Conservation (phyloP, 2,888 invertebrate species). For the Polymixis lichenea region DNA sequence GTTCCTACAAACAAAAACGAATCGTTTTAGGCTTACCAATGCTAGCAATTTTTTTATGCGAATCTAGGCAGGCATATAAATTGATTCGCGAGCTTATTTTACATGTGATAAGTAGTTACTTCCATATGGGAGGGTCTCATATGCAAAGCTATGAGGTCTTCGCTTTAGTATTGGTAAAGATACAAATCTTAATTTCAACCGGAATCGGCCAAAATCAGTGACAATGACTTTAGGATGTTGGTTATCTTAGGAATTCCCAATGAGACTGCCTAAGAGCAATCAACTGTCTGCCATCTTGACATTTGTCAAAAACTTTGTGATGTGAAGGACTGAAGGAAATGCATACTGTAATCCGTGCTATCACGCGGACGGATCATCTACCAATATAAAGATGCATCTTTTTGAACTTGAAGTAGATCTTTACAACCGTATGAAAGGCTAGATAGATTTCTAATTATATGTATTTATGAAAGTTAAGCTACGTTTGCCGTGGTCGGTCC, state of each 20-base stretch:
- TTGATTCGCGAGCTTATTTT: too few relatives aligned
- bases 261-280: neutral
- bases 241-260: constrained; percentile 1
- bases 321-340: neutral
- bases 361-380: neutral
- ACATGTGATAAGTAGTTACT: too few relatives aligned
- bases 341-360: neutral
- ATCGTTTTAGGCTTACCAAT: too few relatives aligned
- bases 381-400: neutral
- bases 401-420: neutral
- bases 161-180: too few relatives aligned
- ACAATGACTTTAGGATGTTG: neutral
- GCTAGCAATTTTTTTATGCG: too few relatives aligned
- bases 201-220: neutral
- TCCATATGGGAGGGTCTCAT: too few relatives aligned
- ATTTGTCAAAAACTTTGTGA: neutral
- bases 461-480: neutral
- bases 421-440: neutral
- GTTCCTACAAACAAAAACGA: too few relatives aligned
- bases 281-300: neutral
- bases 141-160: too few relatives aligned
- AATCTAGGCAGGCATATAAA: too few relatives aligned
- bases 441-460: neutral
- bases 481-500: too few relatives aligned
- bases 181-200: too few relatives aligned